These are phyloP conservation scores for Polydrusus cervinus DNA, from an alignment of 2,888 invertebrate genomes.

Conservation along the genomic window DNA sequence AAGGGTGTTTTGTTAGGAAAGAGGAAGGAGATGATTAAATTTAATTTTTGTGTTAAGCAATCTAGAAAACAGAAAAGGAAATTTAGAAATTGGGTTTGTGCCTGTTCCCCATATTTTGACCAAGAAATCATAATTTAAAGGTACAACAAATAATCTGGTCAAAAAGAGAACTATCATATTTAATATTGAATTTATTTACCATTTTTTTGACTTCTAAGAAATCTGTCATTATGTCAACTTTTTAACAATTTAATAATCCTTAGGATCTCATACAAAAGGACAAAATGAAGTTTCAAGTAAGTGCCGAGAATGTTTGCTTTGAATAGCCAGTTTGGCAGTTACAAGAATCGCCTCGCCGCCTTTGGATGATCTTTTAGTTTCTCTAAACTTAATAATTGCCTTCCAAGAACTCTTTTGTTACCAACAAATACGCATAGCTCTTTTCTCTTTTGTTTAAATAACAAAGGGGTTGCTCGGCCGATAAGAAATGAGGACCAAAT, in stretches of 20 bases:
- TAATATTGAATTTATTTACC: no score
- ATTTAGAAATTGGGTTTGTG: no score
- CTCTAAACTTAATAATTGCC: constrained; percentile 40
- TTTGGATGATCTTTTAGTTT: constrained; percentile 22
- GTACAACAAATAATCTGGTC: no score
- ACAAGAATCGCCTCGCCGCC: background rate
- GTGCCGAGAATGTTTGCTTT: background rate
- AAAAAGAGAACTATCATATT: no score
- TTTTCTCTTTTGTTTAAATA: constrained; percentile 43
- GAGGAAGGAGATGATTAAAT: no score
- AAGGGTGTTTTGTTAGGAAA: no score
- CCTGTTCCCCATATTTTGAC: no score
- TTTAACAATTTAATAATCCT: background rate
- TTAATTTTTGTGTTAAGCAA: no score
- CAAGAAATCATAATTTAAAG: no score
- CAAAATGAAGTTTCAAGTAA: background rate
- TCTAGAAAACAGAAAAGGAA: no score
- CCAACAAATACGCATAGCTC: constrained; percentile 40
- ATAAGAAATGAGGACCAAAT: constrained; percentile 49
- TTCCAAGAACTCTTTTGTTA: constrained; percentile 40
- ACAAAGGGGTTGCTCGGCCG: constrained; percentile 44
- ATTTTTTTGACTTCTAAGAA: no score
- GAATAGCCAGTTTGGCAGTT: background rate
- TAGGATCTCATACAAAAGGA: background rate
- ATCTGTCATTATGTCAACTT: no score